Conservation (phyloP, 2,888 invertebrate species). For the Lissocephala sabroskyi region DNA sequence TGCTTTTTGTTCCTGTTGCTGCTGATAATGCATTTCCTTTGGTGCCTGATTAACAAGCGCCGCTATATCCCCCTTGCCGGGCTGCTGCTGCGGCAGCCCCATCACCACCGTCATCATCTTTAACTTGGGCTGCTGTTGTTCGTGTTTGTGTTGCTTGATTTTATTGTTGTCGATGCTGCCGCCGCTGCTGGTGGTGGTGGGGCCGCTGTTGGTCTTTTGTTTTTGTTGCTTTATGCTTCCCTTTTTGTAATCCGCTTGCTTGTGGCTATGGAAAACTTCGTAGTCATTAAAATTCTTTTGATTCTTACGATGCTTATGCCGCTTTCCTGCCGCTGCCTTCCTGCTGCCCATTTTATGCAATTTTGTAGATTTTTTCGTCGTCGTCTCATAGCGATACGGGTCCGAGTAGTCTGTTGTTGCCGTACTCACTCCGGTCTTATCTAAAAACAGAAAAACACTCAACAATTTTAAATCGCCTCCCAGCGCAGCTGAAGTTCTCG, state of each 20-base stretch:
- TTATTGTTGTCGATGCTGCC: constrained; percentile 46
- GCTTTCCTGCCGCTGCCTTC: constrained; percentile 48
- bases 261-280: constrained; percentile 51
- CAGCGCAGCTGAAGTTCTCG: constrained; percentile 21
- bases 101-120: constrained; percentile 3
- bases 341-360: constrained; percentile 46
- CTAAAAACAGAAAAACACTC: constrained; percentile 19
- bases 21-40: constrained; percentile 47
- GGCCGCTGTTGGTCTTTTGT: constrained; percentile 19
- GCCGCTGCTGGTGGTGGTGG: constrained; percentile 16
- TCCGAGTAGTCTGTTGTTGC: constrained; percentile 49
- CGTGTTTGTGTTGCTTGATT: constrained; percentile 50
- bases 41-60: constrained; percentile 47
- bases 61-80: constrained; percentile 17
- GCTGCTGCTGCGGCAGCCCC: constrained; percentile 17
- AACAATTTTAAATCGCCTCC: too few species aligned
- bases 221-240: constrained; percentile 38
- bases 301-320: constrained; percentile 55
- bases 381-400: constrained; percentile 58
- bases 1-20: constrained; percentile 6
- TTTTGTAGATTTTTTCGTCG: constrained; percentile 55
- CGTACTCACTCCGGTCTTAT: constrained; percentile 42
- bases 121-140: constrained; percentile 33
- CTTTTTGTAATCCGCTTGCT: constrained; percentile 52
- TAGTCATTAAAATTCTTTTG: constrained; percentile 62